Percentiles rank a stretch among this genome's conserved stretches.
Evolutionary conservation across 2,797 vertebrate species (phyloP).

Genomic region (Eremophila alpestris): DNA sequence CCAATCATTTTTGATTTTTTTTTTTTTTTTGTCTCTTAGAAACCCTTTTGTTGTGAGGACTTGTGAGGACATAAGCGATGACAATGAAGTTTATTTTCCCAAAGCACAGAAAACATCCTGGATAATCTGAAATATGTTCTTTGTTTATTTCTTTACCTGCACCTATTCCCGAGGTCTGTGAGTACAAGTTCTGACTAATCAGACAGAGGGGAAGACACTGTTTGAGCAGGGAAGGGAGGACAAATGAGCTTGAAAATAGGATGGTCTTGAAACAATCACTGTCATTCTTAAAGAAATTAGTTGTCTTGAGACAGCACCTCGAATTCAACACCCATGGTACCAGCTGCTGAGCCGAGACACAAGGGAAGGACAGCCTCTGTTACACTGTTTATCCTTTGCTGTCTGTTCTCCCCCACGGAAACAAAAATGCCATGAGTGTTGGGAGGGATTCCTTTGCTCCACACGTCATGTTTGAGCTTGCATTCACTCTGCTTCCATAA

Average conservation of each 20-base stretch:
- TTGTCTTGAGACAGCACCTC: background rate
- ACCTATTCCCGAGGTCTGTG: background rate
- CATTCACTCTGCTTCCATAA: background rate
- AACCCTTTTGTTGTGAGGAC: slow-evolving; percentile 37
- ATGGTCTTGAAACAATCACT: background rate
- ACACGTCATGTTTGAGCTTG: background rate
- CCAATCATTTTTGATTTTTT: background rate
- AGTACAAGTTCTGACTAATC: background rate
- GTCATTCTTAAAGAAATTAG: background rate
- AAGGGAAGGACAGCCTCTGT: background rate
- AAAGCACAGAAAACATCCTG: background rate
- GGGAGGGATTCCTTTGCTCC: background rate
- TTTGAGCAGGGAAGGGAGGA: background rate
- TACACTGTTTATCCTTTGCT: background rate
- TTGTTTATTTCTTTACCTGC: slow-evolving; percentile 11
- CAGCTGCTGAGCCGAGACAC: background rate
- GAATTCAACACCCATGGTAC: background rate
- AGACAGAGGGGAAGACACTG: background rate
- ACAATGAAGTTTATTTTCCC: slow-evolving; percentile 19
- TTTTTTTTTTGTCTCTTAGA: slow-evolving; percentile 23
- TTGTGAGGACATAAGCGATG: background rate
- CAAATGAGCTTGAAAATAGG: background rate
- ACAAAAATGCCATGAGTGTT: background rate
- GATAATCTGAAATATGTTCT: background rate
- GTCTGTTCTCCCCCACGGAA: background rate